Conservation (phyloP, 2,888 invertebrate species). For the Meiosimyza platycephala region DNA sequence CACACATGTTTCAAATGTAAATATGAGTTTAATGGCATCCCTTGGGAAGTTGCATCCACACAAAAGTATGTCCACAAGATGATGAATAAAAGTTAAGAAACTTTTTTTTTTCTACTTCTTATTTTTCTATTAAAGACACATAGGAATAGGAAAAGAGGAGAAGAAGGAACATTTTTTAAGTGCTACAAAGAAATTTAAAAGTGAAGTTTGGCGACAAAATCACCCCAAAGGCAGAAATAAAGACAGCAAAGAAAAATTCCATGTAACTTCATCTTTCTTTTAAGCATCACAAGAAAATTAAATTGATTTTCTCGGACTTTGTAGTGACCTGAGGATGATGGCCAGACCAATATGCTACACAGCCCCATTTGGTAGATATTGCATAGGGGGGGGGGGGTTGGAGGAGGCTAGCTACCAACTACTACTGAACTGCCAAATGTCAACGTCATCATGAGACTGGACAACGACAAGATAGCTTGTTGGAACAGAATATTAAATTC, state of each 20-base stretch:
- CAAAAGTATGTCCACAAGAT: slow-evolving; percentile 23
- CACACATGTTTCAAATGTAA: slow-evolving; percentile 38
- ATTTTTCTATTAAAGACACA: too few species aligned
- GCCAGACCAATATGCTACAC: too few species aligned
- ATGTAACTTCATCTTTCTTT: slow-evolving; percentile 8
- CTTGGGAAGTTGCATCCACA: slow-evolving; percentile 20
- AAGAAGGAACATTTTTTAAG: slow-evolving; percentile 10
- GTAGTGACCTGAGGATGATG: slow-evolving; percentile 16
- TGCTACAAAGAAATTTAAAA: slow-evolving; percentile 25
- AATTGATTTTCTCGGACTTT: slow-evolving; percentile 34
- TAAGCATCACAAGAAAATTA: slow-evolving; percentile 26
- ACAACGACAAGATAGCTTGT: background rate
- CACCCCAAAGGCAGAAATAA: background rate
- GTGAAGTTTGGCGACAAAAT: background rate
- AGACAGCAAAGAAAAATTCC: background rate
- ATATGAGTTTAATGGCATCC: slow-evolving; percentile 38
- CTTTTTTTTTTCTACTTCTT: slow-evolving; percentile 8
- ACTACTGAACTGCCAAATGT: slow-evolving; percentile 5
- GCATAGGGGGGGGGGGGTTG: too few species aligned
- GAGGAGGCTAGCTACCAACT: background rate
- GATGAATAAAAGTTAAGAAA: slow-evolving; percentile 27
- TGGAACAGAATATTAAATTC: slow-evolving; percentile 27
- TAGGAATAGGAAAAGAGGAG: background rate
- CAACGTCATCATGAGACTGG: slow-evolving; percentile 10
- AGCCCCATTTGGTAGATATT: too few species aligned